phyloP scores from a whole-genome alignment of 2,113 vertebrate genomes.

The Ptychochromis oligacanthus region DNA sequence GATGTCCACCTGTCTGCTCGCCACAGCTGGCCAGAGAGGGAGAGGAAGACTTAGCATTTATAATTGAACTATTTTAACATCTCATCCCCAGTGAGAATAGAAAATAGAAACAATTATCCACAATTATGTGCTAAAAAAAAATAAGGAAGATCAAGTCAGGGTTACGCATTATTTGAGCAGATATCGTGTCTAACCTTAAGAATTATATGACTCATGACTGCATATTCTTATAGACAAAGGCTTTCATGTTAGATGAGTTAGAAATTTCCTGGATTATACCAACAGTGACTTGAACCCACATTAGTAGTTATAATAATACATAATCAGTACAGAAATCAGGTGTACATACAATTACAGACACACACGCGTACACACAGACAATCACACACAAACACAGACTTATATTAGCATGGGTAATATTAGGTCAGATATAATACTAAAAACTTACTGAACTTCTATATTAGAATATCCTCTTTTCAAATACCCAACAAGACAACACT shows the following conservation, averaged over 20 bases:
- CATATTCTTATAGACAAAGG: conserved; percentile 22
- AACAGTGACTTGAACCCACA: conserved; percentile 10
- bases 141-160: not conserved
- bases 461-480: conserved; percentile 23
- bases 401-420: conserved; percentile 12
- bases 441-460: conserved; percentile 29
- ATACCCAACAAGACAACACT: conserved; percentile 6
- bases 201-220: conserved; percentile 18
- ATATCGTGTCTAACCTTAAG: conserved; percentile 10
- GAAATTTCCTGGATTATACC: conserved; percentile 18
- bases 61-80: not conserved
- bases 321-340: not conserved
- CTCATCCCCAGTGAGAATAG: not conserved
- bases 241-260: conserved; percentile 52
- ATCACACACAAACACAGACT: conserved; percentile 24
- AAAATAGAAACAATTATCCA: not conserved
- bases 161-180: not conserved
- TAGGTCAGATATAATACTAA: conserved; percentile 38
- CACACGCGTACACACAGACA: conserved; percentile 24
- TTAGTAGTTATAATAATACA: conserved; percentile 33
- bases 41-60: conserved; percentile 22
- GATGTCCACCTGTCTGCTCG: conserved; percentile 95
- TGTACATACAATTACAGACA: not conserved
- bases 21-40: conserved; percentile 83
- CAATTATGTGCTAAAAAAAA: not conserved